These are phyloP conservation scores for Myripristis jacobus DNA, from an alignment of 2,797 vertebrate species.

Conservation along the genomic window DNA sequence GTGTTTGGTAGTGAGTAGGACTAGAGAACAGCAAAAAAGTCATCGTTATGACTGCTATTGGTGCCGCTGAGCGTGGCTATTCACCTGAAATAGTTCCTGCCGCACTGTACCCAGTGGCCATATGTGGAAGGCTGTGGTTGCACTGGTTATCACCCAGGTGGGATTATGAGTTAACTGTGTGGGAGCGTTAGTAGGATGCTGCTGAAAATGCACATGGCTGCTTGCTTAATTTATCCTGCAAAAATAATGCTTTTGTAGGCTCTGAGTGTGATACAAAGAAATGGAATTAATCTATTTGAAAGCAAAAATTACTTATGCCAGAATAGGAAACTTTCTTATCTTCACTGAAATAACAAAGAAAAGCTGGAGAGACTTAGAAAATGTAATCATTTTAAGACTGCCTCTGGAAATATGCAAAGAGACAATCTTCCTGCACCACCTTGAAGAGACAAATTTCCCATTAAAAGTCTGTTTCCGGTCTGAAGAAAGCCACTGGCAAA, in stretches of 20 bases:
- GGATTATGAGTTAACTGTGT: slow-evolving; percentile 8
- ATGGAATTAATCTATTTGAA: slow-evolving; percentile 22
- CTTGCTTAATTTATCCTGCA: slow-evolving; percentile 7
- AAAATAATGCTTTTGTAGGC: slow-evolving; percentile 1
- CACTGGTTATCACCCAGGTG: slow-evolving; percentile 2
- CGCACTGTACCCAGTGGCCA: not conserved
- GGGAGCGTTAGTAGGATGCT: not conserved
- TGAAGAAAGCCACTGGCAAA: slow-evolving; percentile 32
- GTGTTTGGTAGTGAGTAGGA: slow-evolving; percentile 23
- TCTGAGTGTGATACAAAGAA: slow-evolving; percentile 6
- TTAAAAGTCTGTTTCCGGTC: slow-evolving; percentile 62
- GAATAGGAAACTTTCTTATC: slow-evolving; percentile 33
- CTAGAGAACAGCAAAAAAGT: slow-evolving; percentile 2
- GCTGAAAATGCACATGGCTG: slow-evolving; percentile 17
- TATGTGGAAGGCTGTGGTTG: not conserved
- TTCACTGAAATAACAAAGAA: slow-evolving; percentile 7
- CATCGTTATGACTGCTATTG: slow-evolving; percentile 27
- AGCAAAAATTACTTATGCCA: slow-evolving; percentile 21
- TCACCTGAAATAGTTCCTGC: slow-evolving; percentile 27
- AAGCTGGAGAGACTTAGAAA: slow-evolving; percentile 36
- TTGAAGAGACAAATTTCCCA: slow-evolving; percentile 52
- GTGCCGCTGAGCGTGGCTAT: slow-evolving; percentile 42
- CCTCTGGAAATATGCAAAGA: slow-evolving; percentile 38
- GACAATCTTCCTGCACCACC: slow-evolving; percentile 46
- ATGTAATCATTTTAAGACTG: slow-evolving; percentile 24